These are phyloP conservation scores for Thereva unica DNA, from an alignment of 2,888 invertebrate species.

Conservation along the genomic window DNA sequence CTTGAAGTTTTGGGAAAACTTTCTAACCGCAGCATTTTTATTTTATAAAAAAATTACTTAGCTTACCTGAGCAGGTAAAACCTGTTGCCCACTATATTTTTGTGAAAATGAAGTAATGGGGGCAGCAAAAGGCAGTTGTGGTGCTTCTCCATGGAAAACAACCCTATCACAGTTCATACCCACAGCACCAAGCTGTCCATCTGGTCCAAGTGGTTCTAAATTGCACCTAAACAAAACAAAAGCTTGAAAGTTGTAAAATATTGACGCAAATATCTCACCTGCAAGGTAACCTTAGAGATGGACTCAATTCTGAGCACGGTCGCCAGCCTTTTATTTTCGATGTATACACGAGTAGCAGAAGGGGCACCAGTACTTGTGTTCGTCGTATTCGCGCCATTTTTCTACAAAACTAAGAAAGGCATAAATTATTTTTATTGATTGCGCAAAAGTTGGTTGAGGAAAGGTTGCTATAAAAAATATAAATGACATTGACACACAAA, in stretches of 20 bases:
- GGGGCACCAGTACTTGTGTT: constrained; percentile 34
- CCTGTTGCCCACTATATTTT: constrained; percentile 78
- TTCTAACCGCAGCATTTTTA: neutral
- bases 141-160: constrained; percentile 78
- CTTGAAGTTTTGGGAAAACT: neutral
- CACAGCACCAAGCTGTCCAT: constrained; percentile 62
- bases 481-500: too few species aligned
- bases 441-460: too few species aligned
- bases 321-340: constrained; percentile 61
- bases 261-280: constrained; percentile 54
- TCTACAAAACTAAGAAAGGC: too few species aligned
- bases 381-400: constrained; percentile 37
- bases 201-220: constrained; percentile 59
- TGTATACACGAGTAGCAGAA: constrained; percentile 50
- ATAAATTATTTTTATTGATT: too few species aligned
- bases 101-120: constrained; percentile 81
- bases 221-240: constrained; percentile 57
- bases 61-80: constrained; percentile 74
- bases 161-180: constrained; percentile 82
- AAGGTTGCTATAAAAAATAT: too few species aligned
- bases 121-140: constrained; percentile 75
- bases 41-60: neutral
- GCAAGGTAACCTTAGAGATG: constrained; percentile 77
- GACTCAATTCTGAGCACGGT: constrained; percentile 77
- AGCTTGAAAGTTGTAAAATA: neutral